Conservation (phyloP, 2,888 invertebrate genomes). For the Pollenia griseotomentosa region DNA sequence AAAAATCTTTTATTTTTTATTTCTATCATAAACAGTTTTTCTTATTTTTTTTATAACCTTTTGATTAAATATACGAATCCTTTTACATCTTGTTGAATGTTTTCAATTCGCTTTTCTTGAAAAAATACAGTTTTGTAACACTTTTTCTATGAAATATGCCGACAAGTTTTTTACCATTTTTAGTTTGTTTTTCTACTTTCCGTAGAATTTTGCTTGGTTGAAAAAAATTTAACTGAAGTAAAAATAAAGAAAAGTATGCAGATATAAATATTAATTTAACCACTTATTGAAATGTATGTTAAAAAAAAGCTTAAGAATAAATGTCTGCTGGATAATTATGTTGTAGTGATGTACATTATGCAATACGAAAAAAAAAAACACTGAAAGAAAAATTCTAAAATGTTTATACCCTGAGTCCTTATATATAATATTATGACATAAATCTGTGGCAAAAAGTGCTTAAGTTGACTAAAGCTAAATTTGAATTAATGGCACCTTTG, state of each 20-base stretch:
- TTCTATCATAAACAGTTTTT: too few relatives aligned
- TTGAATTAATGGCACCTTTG: too few relatives aligned
- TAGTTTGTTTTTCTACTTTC: background rate
- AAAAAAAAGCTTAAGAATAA: background rate
- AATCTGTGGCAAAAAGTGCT: too few relatives aligned
- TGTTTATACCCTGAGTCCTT: too few relatives aligned
- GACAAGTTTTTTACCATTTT: background rate
- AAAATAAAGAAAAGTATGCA: background rate
- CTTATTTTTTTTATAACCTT: too few relatives aligned
- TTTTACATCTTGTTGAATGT: background rate
- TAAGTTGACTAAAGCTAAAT: too few relatives aligned
- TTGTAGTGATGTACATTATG: background rate
- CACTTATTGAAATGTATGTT: constrained; percentile 20
- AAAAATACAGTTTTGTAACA: background rate
- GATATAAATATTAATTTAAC: constrained; percentile 32
- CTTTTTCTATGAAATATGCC: background rate
- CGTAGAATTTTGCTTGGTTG: background rate
- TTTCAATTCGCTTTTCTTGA: background rate
- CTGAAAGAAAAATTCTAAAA: too few relatives aligned
- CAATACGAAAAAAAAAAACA: too few relatives aligned
- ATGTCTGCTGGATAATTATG: constrained; percentile 13
- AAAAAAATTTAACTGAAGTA: background rate
- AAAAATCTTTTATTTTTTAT: too few relatives aligned
- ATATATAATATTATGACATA: too few relatives aligned
- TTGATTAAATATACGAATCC: background rate